These are phyloP conservation scores for Homalodisca vitripennis DNA, from an alignment of 1,140 invertebrate genomes.

Conservation along the genomic window DNA sequence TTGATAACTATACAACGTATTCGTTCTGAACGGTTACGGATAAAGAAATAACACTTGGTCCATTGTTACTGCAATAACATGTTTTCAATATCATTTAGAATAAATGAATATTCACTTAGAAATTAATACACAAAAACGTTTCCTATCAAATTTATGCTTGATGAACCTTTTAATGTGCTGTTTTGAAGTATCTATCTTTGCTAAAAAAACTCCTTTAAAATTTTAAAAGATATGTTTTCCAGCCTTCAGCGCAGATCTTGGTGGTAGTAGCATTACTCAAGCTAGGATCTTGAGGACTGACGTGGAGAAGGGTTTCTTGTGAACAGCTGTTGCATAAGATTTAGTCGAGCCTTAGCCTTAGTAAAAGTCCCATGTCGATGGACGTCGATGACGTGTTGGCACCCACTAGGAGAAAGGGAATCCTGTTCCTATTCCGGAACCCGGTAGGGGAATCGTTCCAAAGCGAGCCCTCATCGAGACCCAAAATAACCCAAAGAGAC, in stretches of 20 bases:
- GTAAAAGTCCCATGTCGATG: slow-evolving; percentile 48
- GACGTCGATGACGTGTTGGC: not conserved
- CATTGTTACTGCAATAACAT: no score
- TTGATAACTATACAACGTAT: no score
- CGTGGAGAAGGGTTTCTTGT: slow-evolving; percentile 83
- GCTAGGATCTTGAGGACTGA: slow-evolving; percentile 76
- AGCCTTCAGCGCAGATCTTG: slow-evolving; percentile 59
- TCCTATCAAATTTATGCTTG: no score
- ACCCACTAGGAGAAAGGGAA: slow-evolving; percentile 62
- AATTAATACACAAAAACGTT: no score
- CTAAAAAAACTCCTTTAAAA: no score
- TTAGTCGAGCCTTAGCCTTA: slow-evolving; percentile 83
- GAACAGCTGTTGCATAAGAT: slow-evolving; percentile 87
- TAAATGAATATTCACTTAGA: no score
- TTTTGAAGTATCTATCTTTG: no score
- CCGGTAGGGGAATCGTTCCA: slow-evolving; percentile 61
- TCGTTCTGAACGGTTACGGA: no score
- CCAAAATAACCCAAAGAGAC: slow-evolving; percentile 52
- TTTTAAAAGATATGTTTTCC: no score
- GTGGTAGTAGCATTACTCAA: slow-evolving; percentile 67
- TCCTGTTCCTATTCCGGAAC: slow-evolving; percentile 72
- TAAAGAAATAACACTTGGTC: no score
- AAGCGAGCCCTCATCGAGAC: slow-evolving; percentile 29
- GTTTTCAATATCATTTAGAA: no score
- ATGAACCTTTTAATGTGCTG: no score